Evolutionary conservation across 2,797 vertebrate genomes (phyloP).

Genomic region (Alca torda): DNA sequence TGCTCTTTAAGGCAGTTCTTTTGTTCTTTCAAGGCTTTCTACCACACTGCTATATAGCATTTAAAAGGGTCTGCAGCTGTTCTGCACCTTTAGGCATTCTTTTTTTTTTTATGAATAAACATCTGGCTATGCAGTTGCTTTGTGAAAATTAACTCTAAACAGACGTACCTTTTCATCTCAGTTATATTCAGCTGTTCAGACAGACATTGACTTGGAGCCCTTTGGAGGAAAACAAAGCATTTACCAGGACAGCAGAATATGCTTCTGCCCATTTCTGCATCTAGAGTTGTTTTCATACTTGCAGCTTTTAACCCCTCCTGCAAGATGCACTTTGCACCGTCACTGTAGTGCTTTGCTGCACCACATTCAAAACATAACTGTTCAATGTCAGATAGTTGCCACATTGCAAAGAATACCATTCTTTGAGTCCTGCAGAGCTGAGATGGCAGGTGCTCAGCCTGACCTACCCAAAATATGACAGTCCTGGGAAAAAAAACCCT

Average conservation of each 20-base stretch:
- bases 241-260: not conserved
- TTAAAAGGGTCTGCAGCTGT: not conserved
- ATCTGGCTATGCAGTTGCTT: not conserved
- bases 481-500: not conserved
- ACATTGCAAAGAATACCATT: not conserved
- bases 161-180: not conserved
- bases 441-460: not conserved
- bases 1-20: not conserved
- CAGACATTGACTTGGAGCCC: not conserved
- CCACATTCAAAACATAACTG: not conserved
- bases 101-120: not conserved
- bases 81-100: not conserved
- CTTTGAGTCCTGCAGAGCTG: not conserved
- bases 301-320: not conserved
- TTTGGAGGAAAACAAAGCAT: not conserved
- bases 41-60: not conserved
- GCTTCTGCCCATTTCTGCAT: not conserved
- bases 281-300: not conserved
- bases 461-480: not conserved
- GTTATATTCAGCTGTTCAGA: not conserved
- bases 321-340: not conserved
- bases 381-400: not conserved
- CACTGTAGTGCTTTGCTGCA: not conserved
- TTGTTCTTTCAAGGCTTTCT: not conserved
- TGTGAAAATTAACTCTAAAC: not conserved